Conservation (phyloP, 2,888 invertebrate species). For the Beris chalybata region DNA sequence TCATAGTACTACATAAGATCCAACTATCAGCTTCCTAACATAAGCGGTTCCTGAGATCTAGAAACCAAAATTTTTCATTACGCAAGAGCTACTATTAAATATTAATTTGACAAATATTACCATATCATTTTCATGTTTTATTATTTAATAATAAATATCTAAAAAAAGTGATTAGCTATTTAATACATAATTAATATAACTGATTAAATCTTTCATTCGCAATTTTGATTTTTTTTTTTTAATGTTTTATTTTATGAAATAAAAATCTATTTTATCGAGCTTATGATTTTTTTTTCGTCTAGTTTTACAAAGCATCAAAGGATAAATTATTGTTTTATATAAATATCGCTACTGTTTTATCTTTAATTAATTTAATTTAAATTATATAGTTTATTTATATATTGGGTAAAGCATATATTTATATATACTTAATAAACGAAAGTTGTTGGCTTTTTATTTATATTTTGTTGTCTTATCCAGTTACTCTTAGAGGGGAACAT, state of each 20-base stretch:
- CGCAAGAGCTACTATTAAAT: too few relatives aligned
- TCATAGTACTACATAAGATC: too few relatives aligned
- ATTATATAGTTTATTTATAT: conserved; percentile 20
- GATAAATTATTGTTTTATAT: conserved; percentile 12
- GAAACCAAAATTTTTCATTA: too few relatives aligned
- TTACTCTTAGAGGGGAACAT: neutral
- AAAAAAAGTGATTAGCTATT: conserved; percentile 37
- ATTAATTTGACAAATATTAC: too few relatives aligned
- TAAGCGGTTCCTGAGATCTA: too few relatives aligned
- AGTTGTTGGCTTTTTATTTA: too few relatives aligned
- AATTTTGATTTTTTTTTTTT: conserved; percentile 14
- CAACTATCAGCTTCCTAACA: too few relatives aligned
- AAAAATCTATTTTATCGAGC: neutral
- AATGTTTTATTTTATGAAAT: conserved; percentile 7
- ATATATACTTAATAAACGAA: neutral
- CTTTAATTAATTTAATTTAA: conserved; percentile 18
- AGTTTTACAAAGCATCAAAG: conserved; percentile 17
- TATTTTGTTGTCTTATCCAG: too few relatives aligned
- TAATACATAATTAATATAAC: conserved; percentile 34
- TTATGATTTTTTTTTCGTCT: conserved; percentile 4
- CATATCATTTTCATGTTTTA: neutral
- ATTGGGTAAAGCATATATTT: conserved; percentile 8
- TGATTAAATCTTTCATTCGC: conserved; percentile 32
- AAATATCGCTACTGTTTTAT: conserved; percentile 19
- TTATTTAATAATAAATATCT: conserved; percentile 37